Evolutionary conservation across 37 sponge, comb jelly and placozoan genomes (phyloP).

Genomic region (Chondrilla cf. caribensis): DNA sequence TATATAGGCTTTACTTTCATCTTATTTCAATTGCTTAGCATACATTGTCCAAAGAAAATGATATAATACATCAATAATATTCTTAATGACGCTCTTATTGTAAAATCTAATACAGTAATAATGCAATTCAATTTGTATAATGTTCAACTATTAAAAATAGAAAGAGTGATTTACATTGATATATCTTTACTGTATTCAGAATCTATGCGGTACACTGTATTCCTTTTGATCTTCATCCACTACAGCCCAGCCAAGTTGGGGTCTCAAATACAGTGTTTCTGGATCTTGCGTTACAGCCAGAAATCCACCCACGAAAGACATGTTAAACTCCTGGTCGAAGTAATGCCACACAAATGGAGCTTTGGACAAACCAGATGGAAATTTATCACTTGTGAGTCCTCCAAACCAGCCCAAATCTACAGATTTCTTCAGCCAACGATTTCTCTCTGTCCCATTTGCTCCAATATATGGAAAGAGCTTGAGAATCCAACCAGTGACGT

Average conservation of each 20-base stretch:
- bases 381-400: conserved; percentile 9
- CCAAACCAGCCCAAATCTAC: background rate
- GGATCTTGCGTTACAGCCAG: conserved; percentile 46
- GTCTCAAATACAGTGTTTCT: conserved; percentile 26
- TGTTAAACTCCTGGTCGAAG: background rate
- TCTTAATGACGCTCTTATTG: too few relatives aligned
- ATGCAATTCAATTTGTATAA: too few relatives aligned
- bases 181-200: too few relatives aligned
- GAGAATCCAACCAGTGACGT: conserved; percentile 46
- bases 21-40: too few relatives aligned
- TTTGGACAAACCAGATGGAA: conserved; percentile 35
- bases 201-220: too few relatives aligned
- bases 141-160: too few relatives aligned
- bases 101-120: too few relatives aligned
- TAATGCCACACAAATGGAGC: conserved; percentile 47
- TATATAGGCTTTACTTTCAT: too few relatives aligned
- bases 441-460: background rate
- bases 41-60: too few relatives aligned
- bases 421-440: background rate
- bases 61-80: too few relatives aligned
- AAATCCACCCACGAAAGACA: conserved; percentile 62
- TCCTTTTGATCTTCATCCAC: conserved; percentile 2
- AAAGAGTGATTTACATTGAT: too few relatives aligned
- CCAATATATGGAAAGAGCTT: conserved; percentile 44
- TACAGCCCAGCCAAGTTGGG: conserved; percentile 68